Conservation (phyloP, 2,113 vertebrate species). For the Orycteropus afer region DNA sequence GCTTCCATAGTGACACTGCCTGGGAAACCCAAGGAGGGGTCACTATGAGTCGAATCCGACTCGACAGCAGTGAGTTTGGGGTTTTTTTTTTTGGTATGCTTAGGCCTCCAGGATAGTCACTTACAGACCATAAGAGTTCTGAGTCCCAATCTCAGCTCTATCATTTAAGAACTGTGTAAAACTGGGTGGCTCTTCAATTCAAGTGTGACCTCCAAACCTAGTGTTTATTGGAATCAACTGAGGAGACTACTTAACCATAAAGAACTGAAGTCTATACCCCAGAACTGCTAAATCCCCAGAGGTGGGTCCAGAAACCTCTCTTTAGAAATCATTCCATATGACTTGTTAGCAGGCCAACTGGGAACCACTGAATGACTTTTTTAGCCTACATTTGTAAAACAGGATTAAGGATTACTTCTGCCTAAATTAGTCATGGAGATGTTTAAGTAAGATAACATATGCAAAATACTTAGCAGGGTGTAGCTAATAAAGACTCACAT, state of each 20-base stretch:
- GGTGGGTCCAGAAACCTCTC: not conserved
- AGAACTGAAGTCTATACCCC: not conserved
- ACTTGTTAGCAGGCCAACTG: not conserved
- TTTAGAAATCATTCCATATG: not conserved
- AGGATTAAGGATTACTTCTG: not conserved
- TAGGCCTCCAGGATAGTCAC: not conserved
- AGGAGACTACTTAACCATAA: not conserved
- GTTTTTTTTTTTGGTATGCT: no score
- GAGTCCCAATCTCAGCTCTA: not conserved
- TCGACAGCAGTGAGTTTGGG: no score
- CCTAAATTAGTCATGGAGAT: slow-evolving; percentile 6
- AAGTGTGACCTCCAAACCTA: not conserved
- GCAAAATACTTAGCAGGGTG: not conserved
- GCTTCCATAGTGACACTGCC: no score
- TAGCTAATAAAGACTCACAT: not conserved
- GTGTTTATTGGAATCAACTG: not conserved
- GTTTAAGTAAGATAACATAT: not conserved
- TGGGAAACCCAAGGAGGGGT: no score
- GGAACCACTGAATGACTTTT: not conserved
- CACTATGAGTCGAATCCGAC: no score
- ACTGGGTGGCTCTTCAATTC: not conserved
- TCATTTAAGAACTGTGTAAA: not conserved
- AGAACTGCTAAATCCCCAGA: not conserved
- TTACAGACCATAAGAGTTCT: not conserved
- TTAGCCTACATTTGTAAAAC: not conserved